phyloP scores from a whole-genome alignment of 1,140 invertebrate species.

The Papilio glaucus region DNA sequence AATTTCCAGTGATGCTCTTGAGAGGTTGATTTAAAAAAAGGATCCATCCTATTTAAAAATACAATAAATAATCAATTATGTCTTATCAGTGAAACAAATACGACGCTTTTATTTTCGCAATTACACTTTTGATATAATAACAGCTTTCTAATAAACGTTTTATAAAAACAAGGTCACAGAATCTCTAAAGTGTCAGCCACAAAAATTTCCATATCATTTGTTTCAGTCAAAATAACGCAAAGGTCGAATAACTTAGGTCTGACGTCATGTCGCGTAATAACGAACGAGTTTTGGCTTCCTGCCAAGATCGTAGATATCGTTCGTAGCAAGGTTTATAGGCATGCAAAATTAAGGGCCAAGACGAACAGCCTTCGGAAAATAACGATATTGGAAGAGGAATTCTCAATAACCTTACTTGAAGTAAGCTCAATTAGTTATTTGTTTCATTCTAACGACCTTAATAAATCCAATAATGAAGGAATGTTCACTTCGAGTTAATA shows the following conservation, averaged over 20 bases:
- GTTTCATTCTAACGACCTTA: too few relatives aligned
- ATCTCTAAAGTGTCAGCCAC: neutral
- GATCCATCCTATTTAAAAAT: too few relatives aligned
- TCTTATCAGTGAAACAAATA: too few relatives aligned
- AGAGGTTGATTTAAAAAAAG: too few relatives aligned
- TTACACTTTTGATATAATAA: too few relatives aligned
- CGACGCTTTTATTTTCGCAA: too few relatives aligned
- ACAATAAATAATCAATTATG: too few relatives aligned
- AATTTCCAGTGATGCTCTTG: too few relatives aligned
- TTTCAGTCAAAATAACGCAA: slow-evolving; percentile 1
- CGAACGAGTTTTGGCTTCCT: slow-evolving; percentile 24
- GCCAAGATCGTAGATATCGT: slow-evolving; percentile 1
- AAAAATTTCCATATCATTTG: slow-evolving; percentile 13
- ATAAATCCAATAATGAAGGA: too few relatives aligned
- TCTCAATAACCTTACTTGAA: neutral
- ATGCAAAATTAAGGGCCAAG: neutral
- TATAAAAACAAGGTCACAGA: neutral
- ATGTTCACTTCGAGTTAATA: too few relatives aligned
- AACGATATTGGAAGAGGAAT: slow-evolving; percentile 1
- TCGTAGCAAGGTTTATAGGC: slow-evolving; percentile 12
- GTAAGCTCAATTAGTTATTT: too few relatives aligned
- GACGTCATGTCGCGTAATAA: slow-evolving; percentile 1
- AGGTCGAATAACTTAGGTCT: slow-evolving; percentile 22
- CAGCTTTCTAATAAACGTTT: neutral
- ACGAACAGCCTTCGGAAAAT: slow-evolving; percentile 9